Conservation (phyloP, 2,113 vertebrate species). For the Vicugna pacos region DNA sequence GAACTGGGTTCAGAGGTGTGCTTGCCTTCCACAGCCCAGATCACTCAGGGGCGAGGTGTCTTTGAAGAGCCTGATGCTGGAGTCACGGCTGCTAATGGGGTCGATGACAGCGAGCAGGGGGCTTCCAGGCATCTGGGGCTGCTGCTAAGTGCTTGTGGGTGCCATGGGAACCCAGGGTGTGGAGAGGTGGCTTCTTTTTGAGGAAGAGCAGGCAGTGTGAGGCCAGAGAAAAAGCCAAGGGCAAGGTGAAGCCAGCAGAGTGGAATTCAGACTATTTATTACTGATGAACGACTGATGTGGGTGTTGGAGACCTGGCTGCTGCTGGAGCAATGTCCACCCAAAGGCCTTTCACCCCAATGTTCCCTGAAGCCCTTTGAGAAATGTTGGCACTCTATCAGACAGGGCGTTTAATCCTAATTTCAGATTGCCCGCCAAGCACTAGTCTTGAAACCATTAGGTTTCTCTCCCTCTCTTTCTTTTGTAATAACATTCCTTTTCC, state of each 20-base stretch:
- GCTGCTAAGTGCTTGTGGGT: not conserved
- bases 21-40: not conserved
- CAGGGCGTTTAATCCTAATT: not conserved
- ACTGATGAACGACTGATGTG: not conserved
- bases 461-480: not conserved
- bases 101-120: not conserved
- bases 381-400: not conserved
- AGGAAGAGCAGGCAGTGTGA: not conserved
- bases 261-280: not conserved
- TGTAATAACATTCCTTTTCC: not conserved
- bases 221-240: not conserved
- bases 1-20: not conserved
- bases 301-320: not conserved
- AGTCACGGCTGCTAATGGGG: not conserved
- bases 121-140: not conserved
- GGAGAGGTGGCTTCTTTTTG: not conserved
- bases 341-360: not conserved
- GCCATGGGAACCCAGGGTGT: not conserved
- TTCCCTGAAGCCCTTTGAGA: not conserved
- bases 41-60: not conserved
- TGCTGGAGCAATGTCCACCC: not conserved
- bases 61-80: not conserved
- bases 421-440: not conserved
- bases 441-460: slow-evolving; percentile 11
- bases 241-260: not conserved